phyloP scores from a whole-genome alignment of 1,140 invertebrate genomes.

The Heliothis virescens region DNA sequence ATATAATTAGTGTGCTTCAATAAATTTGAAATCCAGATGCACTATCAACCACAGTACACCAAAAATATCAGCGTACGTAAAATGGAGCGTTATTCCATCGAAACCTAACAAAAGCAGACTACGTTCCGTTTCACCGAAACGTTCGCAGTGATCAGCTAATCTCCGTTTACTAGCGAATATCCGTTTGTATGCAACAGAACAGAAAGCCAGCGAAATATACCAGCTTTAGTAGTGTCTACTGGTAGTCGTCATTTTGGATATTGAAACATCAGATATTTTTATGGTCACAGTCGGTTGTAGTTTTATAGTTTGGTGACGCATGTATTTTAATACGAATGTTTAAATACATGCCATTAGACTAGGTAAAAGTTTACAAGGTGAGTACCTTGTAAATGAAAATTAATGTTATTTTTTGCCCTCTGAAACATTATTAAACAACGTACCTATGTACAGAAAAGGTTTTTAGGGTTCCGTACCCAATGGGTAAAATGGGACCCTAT shows the following conservation, averaged over 20 bases:
- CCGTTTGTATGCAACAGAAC: constrained; percentile 1
- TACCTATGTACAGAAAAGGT: no score
- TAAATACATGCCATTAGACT: no score
- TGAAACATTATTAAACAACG: no score
- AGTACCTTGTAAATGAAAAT: no score
- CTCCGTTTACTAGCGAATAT: constrained; percentile 4
- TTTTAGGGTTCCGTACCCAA: no score
- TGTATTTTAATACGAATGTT: no score
- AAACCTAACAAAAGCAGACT: background rate
- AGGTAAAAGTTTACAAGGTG: no score
- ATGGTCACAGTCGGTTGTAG: no score
- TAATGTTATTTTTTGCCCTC: no score
- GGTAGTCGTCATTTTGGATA: background rate
- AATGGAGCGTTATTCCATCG: background rate
- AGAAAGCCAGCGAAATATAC: background rate
- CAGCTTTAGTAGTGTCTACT: background rate
- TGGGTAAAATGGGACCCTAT: no score
- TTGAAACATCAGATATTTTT: background rate
- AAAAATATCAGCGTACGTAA: background rate
- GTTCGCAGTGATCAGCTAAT: constrained; percentile 1
- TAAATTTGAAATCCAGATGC: background rate
- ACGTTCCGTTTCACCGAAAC: background rate
- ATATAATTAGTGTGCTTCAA: no score
- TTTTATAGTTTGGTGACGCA: no score
- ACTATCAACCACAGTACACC: background rate